Percentiles rank a stretch among this genome's conserved stretches.
Evolutionary conservation across 2,113 vertebrate species (phyloP).

Genomic region (Pardalotus punctatus): DNA sequence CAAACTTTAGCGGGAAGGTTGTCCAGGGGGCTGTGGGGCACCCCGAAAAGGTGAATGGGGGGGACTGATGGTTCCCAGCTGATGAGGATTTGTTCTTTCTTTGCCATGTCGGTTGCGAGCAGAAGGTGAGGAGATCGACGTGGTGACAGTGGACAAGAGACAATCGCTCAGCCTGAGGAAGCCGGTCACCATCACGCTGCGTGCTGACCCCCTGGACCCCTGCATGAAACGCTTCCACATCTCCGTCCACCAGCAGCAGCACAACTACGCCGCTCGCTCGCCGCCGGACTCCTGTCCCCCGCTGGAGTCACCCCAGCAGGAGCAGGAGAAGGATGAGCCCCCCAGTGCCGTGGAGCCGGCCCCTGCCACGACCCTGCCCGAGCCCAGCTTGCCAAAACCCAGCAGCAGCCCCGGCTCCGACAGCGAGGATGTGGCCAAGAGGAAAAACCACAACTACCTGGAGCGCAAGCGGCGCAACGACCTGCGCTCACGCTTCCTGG

Average conservation of each 20-base stretch:
- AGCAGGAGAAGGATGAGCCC: background rate
- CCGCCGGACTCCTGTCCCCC: slow-evolving; percentile 79
- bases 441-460: slow-evolving; percentile 92
- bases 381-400: slow-evolving; percentile 52
- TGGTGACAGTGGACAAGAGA: slow-evolving; percentile 90
- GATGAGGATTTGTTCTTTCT: background rate
- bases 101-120: background rate
- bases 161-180: slow-evolving; percentile 79
- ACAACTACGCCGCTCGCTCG: slow-evolving; percentile 92
- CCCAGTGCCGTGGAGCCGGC: background rate
- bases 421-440: slow-evolving; percentile 87
- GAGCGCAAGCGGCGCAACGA: slow-evolving; percentile 93
- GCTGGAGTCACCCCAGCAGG: background rate
- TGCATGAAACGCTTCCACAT: slow-evolving; percentile 92
- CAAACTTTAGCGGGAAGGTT: background rate
- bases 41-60: accelerated
- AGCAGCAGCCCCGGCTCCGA: slow-evolving; percentile 79
- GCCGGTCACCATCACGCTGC: slow-evolving; percentile 87
- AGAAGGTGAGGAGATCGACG: slow-evolving; percentile 92
- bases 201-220: slow-evolving; percentile 86
- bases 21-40: background rate
- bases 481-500: slow-evolving; percentile 89
- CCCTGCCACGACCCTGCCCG: slow-evolving; percentile 14
- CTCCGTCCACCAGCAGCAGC: slow-evolving; percentile 92
- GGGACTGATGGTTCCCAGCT: background rate